Percentiles rank a stretch among this genome's conserved stretches.
Evolutionary conservation across 1,140 invertebrate genomes (phyloP).

Genomic region (Eciton burchellii): DNA sequence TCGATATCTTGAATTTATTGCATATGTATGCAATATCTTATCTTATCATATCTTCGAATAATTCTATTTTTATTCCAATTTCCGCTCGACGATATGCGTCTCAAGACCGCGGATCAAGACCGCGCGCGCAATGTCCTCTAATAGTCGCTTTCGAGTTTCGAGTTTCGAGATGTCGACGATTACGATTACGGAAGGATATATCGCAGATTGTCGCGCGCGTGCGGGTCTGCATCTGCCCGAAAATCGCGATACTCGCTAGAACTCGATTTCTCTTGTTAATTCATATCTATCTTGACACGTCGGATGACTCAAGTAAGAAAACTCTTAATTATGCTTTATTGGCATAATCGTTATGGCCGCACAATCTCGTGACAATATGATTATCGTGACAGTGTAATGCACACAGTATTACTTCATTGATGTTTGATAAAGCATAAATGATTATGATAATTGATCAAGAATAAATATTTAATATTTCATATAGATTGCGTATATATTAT

Average conservation of each 20-base stretch:
- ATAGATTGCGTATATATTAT: not conserved
- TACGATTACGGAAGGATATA: not conserved
- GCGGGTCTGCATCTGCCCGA: not conserved
- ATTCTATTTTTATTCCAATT: not conserved
- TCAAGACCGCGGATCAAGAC: not conserved
- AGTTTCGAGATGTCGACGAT: too few species aligned
- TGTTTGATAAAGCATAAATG: constrained; percentile 1
- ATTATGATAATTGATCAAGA: too few species aligned
- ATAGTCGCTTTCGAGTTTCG: too few species aligned
- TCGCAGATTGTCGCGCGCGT: too few species aligned
- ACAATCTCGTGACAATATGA: too few species aligned
- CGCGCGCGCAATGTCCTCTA: too few species aligned
- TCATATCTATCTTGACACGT: not conserved
- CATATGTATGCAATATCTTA: too few species aligned
- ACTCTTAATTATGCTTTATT: not conserved
- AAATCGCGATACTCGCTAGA: not conserved
- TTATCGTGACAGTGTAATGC: not conserved
- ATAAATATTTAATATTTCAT: too few species aligned
- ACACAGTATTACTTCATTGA: not conserved
- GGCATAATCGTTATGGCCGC: not conserved
- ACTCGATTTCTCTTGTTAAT: not conserved
- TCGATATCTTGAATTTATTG: not conserved
- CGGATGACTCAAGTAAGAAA: not conserved
- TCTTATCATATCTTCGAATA: too few species aligned
- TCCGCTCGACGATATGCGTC: not conserved